These are phyloP conservation scores for Myiotriccus ornatus DNA, from an alignment of 2,797 vertebrate species.

Conservation along the genomic window DNA sequence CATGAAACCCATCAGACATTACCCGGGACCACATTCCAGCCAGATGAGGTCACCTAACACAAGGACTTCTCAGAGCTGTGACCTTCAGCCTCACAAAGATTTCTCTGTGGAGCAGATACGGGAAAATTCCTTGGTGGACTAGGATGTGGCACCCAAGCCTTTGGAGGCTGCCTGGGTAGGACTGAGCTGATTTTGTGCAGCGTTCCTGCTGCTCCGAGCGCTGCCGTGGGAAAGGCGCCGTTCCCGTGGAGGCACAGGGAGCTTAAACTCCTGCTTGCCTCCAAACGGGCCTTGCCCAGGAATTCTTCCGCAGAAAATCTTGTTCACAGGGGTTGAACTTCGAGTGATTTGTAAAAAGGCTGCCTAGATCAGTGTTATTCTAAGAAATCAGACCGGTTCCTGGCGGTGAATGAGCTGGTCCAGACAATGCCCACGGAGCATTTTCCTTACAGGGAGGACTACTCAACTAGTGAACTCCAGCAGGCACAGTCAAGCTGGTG, in stretches of 20 bases:
- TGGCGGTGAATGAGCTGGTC: not conserved
- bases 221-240: accelerated
- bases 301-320: not conserved
- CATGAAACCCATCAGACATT: constrained; percentile 9
- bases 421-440: not conserved
- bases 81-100: not conserved
- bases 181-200: not conserved
- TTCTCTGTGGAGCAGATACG: not conserved
- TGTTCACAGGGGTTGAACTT: not conserved
- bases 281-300: accelerated
- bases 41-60: not conserved
- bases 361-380: accelerated
- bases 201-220: not conserved
- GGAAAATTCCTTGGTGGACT: not conserved
- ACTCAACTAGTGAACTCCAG: not conserved
- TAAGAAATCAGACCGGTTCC: not conserved
- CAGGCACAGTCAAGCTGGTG: not conserved
- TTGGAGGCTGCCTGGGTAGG: not conserved
- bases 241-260: not conserved
- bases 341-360: not conserved
- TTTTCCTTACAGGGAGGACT: not conserved
- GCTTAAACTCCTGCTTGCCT: not conserved
- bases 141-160: not conserved
- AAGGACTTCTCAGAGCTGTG: not conserved
- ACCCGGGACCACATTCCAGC: constrained; percentile 16